Evolutionary conservation across 2,888 invertebrate species (phyloP).

Genomic region (Tineola bisselliella): DNA sequence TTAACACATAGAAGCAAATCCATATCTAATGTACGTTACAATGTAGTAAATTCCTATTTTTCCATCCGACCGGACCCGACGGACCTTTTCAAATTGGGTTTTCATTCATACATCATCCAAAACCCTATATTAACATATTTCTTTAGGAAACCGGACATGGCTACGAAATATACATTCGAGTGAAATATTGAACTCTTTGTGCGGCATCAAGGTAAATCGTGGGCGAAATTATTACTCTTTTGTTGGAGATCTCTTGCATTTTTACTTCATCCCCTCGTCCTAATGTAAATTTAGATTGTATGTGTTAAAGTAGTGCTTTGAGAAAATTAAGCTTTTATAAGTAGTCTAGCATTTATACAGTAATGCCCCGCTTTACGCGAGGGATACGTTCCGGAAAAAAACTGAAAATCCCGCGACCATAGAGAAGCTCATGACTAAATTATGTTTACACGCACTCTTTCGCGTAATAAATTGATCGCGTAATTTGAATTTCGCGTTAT

Average conservation of each 20-base stretch:
- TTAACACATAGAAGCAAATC: constrained; percentile 44
- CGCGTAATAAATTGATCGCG: no score
- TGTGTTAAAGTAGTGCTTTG: no score
- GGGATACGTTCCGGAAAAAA: no score
- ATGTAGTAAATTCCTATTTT: constrained; percentile 43
- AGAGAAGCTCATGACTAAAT: no score
- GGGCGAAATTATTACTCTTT: constrained; percentile 35
- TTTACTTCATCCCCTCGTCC: background rate
- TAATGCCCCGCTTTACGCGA: no score
- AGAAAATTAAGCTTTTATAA: no score
- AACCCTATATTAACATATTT: constrained; percentile 15
- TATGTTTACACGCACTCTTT: no score
- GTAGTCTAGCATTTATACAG: no score
- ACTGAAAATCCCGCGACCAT: no score
- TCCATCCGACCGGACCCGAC: constrained; percentile 11
- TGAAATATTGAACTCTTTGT: constrained; percentile 32
- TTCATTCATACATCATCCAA: constrained; percentile 15
- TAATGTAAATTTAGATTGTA: no score
- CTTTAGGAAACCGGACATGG: constrained; percentile 20
- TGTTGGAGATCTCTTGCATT: background rate
- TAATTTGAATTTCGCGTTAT: no score
- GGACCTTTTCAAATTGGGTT: constrained; percentile 16
- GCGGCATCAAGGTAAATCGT: constrained; percentile 30
- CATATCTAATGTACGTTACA: constrained; percentile 20
- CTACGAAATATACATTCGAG: constrained; percentile 17